Evolutionary conservation across 1,140 invertebrate species (phyloP), one percentile per base, ranked within the genome.

Genomic region (Drosophila watanabei): DNA sequence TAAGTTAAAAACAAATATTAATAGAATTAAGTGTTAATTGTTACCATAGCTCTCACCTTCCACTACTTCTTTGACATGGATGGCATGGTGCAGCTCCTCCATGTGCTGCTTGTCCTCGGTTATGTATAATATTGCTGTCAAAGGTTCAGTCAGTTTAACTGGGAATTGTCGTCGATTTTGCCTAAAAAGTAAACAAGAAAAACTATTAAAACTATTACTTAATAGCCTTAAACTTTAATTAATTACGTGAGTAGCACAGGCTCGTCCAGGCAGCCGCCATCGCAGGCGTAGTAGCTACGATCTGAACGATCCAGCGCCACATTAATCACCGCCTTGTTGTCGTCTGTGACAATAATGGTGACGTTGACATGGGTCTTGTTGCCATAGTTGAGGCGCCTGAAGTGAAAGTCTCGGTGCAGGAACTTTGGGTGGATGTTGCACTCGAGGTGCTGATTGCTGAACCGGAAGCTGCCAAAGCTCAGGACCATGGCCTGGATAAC

Each of bases 91-190:
- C 48, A 99, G 94, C 83, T 98, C 97, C 93, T 98, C 96, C 95
- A 99, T 97, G 85, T 99, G 98, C 64, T 96, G 95, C 83, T 97
- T 96, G 94, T 99, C 97, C 18, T 97, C 96, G 6, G 98, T 98
- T 84, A 99, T 96, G 93, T 99, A 99, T 49, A 99, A 94, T 93
- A 99, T 97, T 48, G 98, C 96, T 28, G 98, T 99, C 28, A 98
- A 93, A 0, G 98, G 98, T 85, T 98, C 96, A 5, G 98, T 99
- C 66, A 98, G 92, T 94, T 99, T 99, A 0, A 99, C 98, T 33
- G 98, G 98, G 93, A 99, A 98, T 79, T 95, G 94, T 86, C 95
- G 94, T 88, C 94, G 94, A 87, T 79, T 91, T 87, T 88, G 93
- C 0, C 85, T 88, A 32, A 3, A 71, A 20, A 16, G 8, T 33